Conservation (phyloP, 2,797 vertebrate genomes). For the Acanthopagrus latus region DNA sequence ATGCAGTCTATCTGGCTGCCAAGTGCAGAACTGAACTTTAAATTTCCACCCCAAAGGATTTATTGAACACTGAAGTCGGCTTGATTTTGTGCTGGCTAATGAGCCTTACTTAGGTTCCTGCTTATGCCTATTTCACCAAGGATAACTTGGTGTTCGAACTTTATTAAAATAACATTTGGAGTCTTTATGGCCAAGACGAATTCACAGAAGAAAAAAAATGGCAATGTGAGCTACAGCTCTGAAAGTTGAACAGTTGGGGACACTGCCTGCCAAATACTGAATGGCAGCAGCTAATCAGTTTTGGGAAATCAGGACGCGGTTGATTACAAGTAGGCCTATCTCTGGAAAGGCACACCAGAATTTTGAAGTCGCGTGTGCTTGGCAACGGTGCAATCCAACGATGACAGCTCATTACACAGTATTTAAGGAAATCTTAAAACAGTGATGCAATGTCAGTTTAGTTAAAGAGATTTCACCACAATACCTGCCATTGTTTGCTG, state of each 20-base stretch:
- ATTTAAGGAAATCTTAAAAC: conserved; percentile 58
- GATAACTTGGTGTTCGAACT: conserved; percentile 34
- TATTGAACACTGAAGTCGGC: conserved; percentile 41
- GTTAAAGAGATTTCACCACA: conserved; percentile 51
- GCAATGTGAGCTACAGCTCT: conserved; percentile 31
- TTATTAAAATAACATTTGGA: conserved; percentile 38
- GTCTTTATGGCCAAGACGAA: conserved; percentile 35
- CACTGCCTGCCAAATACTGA: conserved; percentile 64
- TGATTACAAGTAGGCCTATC: conserved; percentile 59
- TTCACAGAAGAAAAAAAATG: conserved; percentile 24
- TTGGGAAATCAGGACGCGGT: conserved; percentile 59
- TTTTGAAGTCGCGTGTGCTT: conserved; percentile 48
- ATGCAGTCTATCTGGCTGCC: conserved; percentile 51
- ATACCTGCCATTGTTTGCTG: conserved; percentile 61
- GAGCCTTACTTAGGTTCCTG: conserved; percentile 37
- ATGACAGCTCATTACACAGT: conserved; percentile 59
- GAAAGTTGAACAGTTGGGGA: conserved; percentile 72
- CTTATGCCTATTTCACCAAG: conserved; percentile 41
- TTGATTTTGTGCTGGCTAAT: conserved; percentile 61
- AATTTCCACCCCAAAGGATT: conserved; percentile 37
- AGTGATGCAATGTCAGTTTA: conserved; percentile 47
- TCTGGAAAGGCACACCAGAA: conserved; percentile 55
- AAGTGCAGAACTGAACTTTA: conserved; percentile 55
- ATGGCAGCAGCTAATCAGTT: conserved; percentile 65
- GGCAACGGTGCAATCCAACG: conserved; percentile 34